Percentiles rank a stretch among this genome's conserved stretches.
Conservation (phyloP, 2,888 invertebrate species). For the Griposia aprilina region DNA sequence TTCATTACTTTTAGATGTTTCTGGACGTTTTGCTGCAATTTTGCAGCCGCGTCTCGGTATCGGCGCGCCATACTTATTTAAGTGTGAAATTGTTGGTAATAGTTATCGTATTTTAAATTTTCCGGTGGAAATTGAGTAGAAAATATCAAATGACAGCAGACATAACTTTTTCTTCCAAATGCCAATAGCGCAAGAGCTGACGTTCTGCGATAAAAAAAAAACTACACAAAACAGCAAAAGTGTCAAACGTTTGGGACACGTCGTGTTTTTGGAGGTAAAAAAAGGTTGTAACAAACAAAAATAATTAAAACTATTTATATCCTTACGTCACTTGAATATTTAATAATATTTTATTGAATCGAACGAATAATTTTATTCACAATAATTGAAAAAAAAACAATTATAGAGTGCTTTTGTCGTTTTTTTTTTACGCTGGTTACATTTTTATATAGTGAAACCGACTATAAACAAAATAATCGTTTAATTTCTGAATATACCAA, state of each 20-base stretch:
- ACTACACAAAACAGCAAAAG: not conserved
- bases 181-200: not conserved
- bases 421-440: too few species aligned
- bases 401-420: too few species aligned
- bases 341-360: not conserved
- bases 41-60: constrained; percentile 86
- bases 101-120: constrained; percentile 25
- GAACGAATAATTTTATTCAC: too few species aligned
- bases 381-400: too few species aligned
- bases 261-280: not conserved
- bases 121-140: not conserved
- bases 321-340: not conserved
- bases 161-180: not conserved
- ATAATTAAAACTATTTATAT: not conserved
- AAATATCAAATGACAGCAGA: constrained; percentile 30
- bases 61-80: constrained; percentile 81
- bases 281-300: constrained; percentile 24
- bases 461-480: too few species aligned
- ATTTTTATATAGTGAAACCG: too few species aligned
- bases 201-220: not conserved
- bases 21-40: constrained; percentile 86
- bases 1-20: constrained; percentile 86
- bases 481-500: too few species aligned
- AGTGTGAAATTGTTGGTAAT: not conserved
- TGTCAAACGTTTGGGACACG: constrained; percentile 36